These are phyloP conservation scores for Mamestra brassicae DNA, from an alignment of 2,888 invertebrate genomes.

Conservation along the genomic window DNA sequence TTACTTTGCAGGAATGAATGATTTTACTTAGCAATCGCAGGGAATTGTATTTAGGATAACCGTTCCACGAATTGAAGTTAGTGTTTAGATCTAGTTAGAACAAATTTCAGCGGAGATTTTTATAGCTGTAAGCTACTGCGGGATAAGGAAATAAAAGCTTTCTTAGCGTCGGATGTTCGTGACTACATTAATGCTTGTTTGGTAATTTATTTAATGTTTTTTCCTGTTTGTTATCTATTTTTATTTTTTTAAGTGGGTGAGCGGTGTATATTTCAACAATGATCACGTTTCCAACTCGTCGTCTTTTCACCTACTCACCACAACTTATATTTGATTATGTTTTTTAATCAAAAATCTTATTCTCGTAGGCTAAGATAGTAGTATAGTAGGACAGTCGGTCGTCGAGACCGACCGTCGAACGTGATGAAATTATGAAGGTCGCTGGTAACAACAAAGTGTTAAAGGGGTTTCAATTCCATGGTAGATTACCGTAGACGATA, in stretches of 20 bases:
- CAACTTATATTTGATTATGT: slow-evolving; percentile 53
- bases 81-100: neutral
- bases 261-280: slow-evolving; percentile 9
- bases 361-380: slow-evolving; percentile 44
- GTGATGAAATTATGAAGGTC: slow-evolving; percentile 64
- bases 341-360: slow-evolving; percentile 53
- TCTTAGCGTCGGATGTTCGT: neutral
- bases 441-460: slow-evolving; percentile 47
- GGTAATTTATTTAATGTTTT: neutral
- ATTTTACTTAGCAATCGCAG: slow-evolving; percentile 38
- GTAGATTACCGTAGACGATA: slow-evolving; percentile 57
- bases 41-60: slow-evolving; percentile 33
- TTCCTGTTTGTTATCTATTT: neutral
- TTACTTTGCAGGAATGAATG: slow-evolving; percentile 45
- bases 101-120: neutral
- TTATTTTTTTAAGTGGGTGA: slow-evolving; percentile 18
- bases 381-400: slow-evolving; percentile 60
- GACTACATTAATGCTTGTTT: neutral
- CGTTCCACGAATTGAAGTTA: slow-evolving; percentile 9
- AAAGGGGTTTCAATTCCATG: slow-evolving; percentile 59
- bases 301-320: slow-evolving; percentile 32
- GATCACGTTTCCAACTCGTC: slow-evolving; percentile 14
- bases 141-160: neutral
- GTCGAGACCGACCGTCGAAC: slow-evolving; percentile 47
- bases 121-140: neutral